Conservation (phyloP, 2,888 invertebrate species). For the Glyphotaelius pellucidus region DNA sequence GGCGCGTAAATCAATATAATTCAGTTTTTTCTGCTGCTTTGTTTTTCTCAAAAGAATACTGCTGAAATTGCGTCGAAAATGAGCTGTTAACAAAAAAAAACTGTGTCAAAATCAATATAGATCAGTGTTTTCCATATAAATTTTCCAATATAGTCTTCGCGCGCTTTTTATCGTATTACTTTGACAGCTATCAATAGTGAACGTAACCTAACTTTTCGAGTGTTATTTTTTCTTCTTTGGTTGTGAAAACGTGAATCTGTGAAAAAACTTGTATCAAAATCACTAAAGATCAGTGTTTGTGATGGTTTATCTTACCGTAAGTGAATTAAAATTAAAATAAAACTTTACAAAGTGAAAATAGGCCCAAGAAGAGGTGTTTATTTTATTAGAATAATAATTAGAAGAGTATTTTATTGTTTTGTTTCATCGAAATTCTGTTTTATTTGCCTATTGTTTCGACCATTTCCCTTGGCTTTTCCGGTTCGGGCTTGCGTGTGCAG, state of each 20-base stretch:
- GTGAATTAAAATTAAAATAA: background rate
- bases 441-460: background rate
- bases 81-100: background rate
- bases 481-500: background rate
- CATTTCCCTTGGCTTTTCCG: slow-evolving; percentile 20
- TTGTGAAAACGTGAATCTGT: background rate
- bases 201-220: background rate
- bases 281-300: background rate
- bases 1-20: too few relatives aligned
- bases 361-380: background rate
- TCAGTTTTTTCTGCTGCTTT: too few relatives aligned
- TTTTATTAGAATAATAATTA: background rate
- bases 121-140: background rate
- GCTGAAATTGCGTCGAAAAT: too few relatives aligned
- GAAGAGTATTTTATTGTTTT: background rate
- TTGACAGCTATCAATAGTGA: background rate
- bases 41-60: too few relatives aligned
- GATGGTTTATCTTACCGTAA: background rate
- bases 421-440: background rate
- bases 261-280: too few relatives aligned
- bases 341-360: background rate
- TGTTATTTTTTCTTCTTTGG: background rate
- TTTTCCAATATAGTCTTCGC: too few relatives aligned
- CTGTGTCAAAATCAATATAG: background rate
- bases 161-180: background rate